Evolutionary conservation across 1,140 invertebrate species (phyloP).

Genomic region (Eumeta japonica): DNA sequence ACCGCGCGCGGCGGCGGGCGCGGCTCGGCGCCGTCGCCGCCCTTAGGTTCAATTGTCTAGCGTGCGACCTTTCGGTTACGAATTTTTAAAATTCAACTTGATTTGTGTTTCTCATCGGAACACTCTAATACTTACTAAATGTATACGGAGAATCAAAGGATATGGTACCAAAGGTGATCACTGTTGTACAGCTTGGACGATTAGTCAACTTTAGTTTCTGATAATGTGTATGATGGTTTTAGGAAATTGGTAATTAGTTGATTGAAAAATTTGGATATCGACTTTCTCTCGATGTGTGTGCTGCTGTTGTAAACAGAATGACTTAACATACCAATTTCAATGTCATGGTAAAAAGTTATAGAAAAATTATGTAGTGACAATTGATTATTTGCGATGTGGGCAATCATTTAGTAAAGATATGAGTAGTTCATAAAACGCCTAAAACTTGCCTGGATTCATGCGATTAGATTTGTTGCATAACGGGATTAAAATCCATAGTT

Average conservation of each 20-base stretch:
- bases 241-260: constrained; percentile 15
- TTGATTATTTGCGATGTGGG: constrained; percentile 22
- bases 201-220: constrained; percentile 13
- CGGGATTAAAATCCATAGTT: constrained; percentile 22
- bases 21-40: no score
- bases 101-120: constrained; percentile 28
- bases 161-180: constrained; percentile 33
- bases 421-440: no score
- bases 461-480: constrained; percentile 30
- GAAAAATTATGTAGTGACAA: constrained; percentile 8
- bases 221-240: constrained; percentile 15
- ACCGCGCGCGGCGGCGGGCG: constrained; percentile 6
- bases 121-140: constrained; percentile 40
- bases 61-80: no score
- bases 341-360: constrained; percentile 17
- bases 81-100: no score
- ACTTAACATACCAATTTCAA: constrained; percentile 7
- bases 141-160: constrained; percentile 47
- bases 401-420: no score
- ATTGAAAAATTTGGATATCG: background rate
- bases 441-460: constrained; percentile 42
- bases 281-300: constrained; percentile 2
- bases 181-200: constrained; percentile 15
- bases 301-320: background rate
- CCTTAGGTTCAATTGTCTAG: no score